phyloP scores from a whole-genome alignment of 2,888 invertebrate species.

The Amaurobius ferox region DNA sequence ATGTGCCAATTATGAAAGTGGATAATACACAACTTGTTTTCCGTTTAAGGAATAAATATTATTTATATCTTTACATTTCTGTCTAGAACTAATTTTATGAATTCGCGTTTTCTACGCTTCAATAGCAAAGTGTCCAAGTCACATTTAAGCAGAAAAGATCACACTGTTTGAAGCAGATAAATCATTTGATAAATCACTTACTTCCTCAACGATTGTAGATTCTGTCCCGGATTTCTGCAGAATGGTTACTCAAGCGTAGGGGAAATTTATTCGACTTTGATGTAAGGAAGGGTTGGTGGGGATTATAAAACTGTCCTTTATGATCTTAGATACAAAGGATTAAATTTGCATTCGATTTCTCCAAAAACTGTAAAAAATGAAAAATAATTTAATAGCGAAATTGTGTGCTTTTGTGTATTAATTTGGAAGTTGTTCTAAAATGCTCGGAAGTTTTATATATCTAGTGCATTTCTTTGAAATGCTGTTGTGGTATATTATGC shows the following conservation, averaged over 20 bases:
- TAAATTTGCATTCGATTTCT: neutral
- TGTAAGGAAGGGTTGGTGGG: neutral
- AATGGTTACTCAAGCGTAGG: neutral
- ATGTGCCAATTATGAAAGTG: no score
- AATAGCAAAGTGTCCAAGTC: neutral
- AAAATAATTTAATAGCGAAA: no score
- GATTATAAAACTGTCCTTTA: constrained; percentile 11
- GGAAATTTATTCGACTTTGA: constrained; percentile 10
- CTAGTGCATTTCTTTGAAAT: no score
- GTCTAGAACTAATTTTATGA: neutral
- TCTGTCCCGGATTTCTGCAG: neutral
- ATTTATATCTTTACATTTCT: neutral
- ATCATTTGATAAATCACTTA: constrained; percentile 17
- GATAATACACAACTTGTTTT: no score
- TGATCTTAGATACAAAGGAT: neutral
- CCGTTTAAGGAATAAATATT: no score
- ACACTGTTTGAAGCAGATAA: constrained; percentile 12
- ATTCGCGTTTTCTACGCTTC: neutral
- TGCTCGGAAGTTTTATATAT: no score
- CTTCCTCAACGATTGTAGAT: constrained; percentile 15
- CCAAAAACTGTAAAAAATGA: neutral
- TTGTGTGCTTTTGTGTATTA: no score
- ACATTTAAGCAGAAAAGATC: neutral
- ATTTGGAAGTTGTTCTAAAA: no score
- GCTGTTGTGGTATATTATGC: no score